Conservation (phyloP, 1,140 invertebrate species). For the Halyomorpha halys region DNA sequence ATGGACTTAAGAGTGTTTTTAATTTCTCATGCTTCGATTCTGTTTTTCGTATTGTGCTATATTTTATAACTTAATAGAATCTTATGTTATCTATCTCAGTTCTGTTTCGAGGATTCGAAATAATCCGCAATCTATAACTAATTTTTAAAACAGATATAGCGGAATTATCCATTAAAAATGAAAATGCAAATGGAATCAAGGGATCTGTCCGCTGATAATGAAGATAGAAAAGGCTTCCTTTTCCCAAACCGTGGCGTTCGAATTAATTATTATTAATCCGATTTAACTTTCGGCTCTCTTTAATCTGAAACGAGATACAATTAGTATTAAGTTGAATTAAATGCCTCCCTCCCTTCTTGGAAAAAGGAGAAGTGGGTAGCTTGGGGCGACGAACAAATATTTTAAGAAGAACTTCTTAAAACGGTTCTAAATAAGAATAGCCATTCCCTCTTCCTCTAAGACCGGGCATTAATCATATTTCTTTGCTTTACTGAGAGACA, state of each 20-base stretch:
- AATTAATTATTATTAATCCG: conserved; percentile 27
- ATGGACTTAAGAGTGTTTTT: too few species aligned
- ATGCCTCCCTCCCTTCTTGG: conserved; percentile 14
- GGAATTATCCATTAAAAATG: conserved; percentile 18
- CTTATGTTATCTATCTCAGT: too few species aligned
- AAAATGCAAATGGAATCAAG: conserved; percentile 15
- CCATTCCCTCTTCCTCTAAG: conserved; percentile 5
- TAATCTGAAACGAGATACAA: conserved; percentile 26
- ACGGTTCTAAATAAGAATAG: conserved; percentile 17
- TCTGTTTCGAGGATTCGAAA: too few species aligned
- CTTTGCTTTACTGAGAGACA: conserved; percentile 24
- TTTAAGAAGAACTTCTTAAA: conserved; percentile 18
- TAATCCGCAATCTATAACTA: neutral
- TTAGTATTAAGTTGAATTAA: conserved; percentile 28
- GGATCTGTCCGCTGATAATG: conserved; percentile 16
- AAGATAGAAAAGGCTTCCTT: conserved; percentile 16
- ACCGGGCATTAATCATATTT: conserved; percentile 28
- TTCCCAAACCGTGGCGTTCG: conserved; percentile 15
- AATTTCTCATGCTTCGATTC: too few species aligned
- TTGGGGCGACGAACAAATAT: conserved; percentile 12
- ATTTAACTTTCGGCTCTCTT: conserved; percentile 25
- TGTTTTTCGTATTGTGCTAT: too few species aligned
- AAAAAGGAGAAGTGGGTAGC: neutral
- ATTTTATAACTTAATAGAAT: too few species aligned
- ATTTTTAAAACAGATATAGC: neutral